Conservation (phyloP, 2,888 invertebrate genomes). For the Protophormia terraenovae region DNA sequence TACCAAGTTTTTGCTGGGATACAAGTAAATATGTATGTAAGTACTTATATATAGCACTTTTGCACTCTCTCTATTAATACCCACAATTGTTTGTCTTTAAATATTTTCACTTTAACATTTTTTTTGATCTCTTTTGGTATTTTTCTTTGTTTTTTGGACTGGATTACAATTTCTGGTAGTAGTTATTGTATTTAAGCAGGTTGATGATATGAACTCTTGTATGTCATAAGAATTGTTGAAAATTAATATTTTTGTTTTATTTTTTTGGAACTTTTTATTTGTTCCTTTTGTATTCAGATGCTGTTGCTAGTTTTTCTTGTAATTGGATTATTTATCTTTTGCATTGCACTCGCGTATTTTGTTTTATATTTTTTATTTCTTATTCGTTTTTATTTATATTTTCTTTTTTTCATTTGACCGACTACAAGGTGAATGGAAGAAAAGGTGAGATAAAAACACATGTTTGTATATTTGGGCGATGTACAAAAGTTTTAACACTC, state of each 20-base stretch:
- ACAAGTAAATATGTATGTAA: background rate
- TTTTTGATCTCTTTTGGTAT: background rate
- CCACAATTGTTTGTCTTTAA: background rate
- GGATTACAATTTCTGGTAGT: background rate
- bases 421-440: conserved; percentile 11
- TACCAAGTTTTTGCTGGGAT: too few species aligned
- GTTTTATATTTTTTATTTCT: background rate
- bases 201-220: conserved; percentile 5
- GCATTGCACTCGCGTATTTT: conserved; percentile 23
- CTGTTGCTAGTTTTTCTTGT: conserved; percentile 43
- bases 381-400: background rate
- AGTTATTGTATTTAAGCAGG: background rate
- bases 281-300: background rate
- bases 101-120: background rate
- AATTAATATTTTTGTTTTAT: conserved; percentile 33
- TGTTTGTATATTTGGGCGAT: background rate
- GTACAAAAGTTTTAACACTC: conserved; percentile 33
- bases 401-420: background rate
- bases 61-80: too few species aligned
- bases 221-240: conserved; percentile 43
- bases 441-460: background rate
- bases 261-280: background rate
- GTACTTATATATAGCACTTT: background rate
- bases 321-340: conserved; percentile 66
- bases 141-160: background rate